These are phyloP conservation scores for Mastacembelus armatus DNA, from an alignment of 2,797 vertebrate species.

Conservation along the genomic window DNA sequence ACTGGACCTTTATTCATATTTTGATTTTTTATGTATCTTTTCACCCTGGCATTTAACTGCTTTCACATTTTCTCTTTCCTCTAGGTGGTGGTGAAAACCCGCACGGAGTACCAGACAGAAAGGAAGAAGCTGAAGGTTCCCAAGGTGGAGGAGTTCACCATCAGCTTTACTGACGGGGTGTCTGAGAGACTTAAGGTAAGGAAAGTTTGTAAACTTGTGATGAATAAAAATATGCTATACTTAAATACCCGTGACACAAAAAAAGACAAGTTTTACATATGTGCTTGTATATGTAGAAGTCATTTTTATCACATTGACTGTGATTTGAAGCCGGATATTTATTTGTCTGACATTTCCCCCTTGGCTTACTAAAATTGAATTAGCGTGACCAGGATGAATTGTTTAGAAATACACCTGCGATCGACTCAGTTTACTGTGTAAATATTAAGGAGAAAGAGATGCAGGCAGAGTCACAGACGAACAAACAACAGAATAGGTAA, in stretches of 20 bases:
- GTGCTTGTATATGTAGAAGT: too few relatives aligned
- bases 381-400: slow-evolving; percentile 2
- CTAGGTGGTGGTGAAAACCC: slow-evolving; percentile 98
- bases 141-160: slow-evolving; percentile 98
- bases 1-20: neutral
- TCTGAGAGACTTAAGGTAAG: slow-evolving; percentile 92
- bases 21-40: neutral
- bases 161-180: slow-evolving; percentile 93
- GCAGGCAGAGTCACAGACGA: neutral
- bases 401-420: slow-evolving; percentile 12
- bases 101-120: slow-evolving; percentile 96
- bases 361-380: slow-evolving; percentile 13
- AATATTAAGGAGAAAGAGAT: neutral
- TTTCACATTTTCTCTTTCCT: slow-evolving; percentile 41
- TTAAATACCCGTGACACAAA: neutral
- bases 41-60: neutral
- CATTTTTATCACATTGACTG: slow-evolving; percentile 5
- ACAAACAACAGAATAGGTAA: neutral
- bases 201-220: neutral
- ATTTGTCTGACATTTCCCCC: slow-evolving; percentile 22
- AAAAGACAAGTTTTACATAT: neutral
- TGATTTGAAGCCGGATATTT: slow-evolving; percentile 26
- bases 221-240: neutral
- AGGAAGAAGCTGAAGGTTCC: slow-evolving; percentile 98
- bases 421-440: neutral